These are phyloP conservation scores for Callionymus lyra DNA, from an alignment of 2,113 vertebrate species.

Conservation along the genomic window DNA sequence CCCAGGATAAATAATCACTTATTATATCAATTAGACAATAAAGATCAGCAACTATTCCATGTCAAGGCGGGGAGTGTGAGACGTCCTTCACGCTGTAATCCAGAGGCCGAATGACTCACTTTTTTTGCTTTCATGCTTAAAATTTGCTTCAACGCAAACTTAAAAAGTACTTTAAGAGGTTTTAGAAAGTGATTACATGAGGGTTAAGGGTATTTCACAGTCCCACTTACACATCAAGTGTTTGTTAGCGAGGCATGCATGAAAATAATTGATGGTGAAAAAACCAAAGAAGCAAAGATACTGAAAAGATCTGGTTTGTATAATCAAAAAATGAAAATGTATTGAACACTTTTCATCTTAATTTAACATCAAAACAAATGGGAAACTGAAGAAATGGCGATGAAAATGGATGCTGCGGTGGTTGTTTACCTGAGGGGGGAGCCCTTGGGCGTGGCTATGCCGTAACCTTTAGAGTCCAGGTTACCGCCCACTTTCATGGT, in stretches of 20 bases:
- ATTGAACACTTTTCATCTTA: not conserved
- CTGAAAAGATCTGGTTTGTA: not conserved
- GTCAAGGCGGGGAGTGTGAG: constrained; percentile 28
- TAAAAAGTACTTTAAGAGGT: constrained; percentile 3
- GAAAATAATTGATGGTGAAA: constrained; percentile 1
- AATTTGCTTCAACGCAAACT: constrained; percentile 5
- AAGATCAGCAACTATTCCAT: constrained; percentile 25
- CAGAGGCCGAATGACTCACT: constrained; percentile 14
- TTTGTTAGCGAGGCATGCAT: constrained; percentile 6
- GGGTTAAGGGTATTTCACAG: constrained; percentile 3
- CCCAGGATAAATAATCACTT: constrained; percentile 24
- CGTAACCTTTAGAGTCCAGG: constrained; percentile 99
- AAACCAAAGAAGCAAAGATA: constrained; percentile 1
- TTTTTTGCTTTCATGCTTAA: not conserved
- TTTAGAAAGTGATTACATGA: constrained; percentile 14
- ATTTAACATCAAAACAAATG: not conserved
- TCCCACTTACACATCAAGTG: constrained; percentile 23
- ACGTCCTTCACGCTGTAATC: constrained; percentile 14
- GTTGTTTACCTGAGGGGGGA: constrained; percentile 88
- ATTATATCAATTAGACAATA: constrained; percentile 35
- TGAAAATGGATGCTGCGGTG: constrained; percentile 9
- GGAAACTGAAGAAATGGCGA: constrained; percentile 6
- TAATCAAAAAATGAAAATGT: not conserved
- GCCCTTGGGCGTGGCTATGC: constrained; percentile 96
- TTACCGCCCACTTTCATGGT: constrained; percentile 99